phyloP scores from a whole-genome alignment of 2,888 invertebrate species.

The Chalcosyrphus nemorum region DNA sequence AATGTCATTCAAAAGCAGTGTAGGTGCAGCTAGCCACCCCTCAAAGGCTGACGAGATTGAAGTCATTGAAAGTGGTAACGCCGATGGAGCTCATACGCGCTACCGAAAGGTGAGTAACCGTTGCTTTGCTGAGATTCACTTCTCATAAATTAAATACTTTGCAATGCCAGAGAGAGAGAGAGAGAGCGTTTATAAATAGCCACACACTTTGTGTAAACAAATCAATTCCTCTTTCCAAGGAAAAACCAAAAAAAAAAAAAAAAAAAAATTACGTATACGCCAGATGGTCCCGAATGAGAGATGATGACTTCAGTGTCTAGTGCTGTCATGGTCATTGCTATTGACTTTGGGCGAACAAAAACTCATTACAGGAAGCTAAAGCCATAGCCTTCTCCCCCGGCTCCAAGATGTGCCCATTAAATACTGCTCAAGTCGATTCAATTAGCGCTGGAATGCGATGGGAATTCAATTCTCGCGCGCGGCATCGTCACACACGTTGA shows the following conservation, averaged over 20 bases:
- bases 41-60: conserved; percentile 80
- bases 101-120: conserved; percentile 78
- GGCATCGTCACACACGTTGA: conserved; percentile 4
- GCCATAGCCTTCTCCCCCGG: too few species aligned
- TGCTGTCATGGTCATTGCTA: not conserved
- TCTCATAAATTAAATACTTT: not conserved
- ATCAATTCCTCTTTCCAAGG: not conserved
- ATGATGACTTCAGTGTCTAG: conserved; percentile 36
- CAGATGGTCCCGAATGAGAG: conserved; percentile 43
- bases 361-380: conserved; percentile 17
- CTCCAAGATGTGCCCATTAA: conserved; percentile 18
- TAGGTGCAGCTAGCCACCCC: conserved; percentile 77
- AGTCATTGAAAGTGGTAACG: conserved; percentile 79
- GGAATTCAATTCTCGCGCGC: conserved; percentile 54
- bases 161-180: not conserved
- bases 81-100: conserved; percentile 76
- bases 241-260: too few species aligned
- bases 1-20: conserved; percentile 80
- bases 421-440: conserved; percentile 28
- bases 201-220: conserved; percentile 49
- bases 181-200: conserved; percentile 55
- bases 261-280: conserved; percentile 39
- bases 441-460: conserved; percentile 47
- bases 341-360: conserved; percentile 30
- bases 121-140: conserved; percentile 9